Evolutionary conservation across 1,140 invertebrate genomes (phyloP).

Genomic region (Hycleus phaleratus): DNA sequence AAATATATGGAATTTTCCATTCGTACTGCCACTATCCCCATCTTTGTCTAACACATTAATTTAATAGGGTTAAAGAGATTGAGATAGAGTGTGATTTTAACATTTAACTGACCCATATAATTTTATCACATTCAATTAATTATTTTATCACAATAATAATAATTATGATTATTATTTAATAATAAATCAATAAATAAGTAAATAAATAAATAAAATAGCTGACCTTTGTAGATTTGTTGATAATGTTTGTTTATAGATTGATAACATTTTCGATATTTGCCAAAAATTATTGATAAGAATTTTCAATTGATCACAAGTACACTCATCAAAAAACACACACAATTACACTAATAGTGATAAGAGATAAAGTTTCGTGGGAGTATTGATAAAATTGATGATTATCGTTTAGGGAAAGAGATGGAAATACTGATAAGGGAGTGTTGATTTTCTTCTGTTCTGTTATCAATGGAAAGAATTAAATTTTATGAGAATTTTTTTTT

Average conservation of each 20-base stretch:
- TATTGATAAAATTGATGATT: not conserved
- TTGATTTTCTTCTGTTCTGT: too few relatives aligned
- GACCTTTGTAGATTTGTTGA: slow-evolving; percentile 32
- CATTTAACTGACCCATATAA: too few relatives aligned
- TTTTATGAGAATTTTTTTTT: too few relatives aligned
- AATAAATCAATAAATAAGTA: slow-evolving; percentile 8
- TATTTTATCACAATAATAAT: not conserved
- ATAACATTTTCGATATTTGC: slow-evolving; percentile 27
- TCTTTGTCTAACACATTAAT: too few relatives aligned
- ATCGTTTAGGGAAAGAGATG: too few relatives aligned
- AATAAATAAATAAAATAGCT: slow-evolving; percentile 20
- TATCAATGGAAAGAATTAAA: too few relatives aligned
- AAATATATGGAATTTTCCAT: too few relatives aligned
- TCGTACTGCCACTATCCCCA: too few relatives aligned
- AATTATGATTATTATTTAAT: not conserved
- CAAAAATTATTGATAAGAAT: not conserved
- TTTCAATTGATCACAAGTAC: not conserved
- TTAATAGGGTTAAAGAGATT: too few relatives aligned
- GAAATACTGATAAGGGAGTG: too few relatives aligned
- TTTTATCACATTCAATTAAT: too few relatives aligned
- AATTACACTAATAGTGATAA: not conserved
- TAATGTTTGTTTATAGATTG: slow-evolving; percentile 29
- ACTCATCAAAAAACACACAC: not conserved
- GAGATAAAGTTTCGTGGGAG: slow-evolving; percentile 1
- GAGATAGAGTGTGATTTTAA: too few relatives aligned